Conservation (phyloP, 2,888 invertebrate species). For the Platycnemis pennipes region DNA sequence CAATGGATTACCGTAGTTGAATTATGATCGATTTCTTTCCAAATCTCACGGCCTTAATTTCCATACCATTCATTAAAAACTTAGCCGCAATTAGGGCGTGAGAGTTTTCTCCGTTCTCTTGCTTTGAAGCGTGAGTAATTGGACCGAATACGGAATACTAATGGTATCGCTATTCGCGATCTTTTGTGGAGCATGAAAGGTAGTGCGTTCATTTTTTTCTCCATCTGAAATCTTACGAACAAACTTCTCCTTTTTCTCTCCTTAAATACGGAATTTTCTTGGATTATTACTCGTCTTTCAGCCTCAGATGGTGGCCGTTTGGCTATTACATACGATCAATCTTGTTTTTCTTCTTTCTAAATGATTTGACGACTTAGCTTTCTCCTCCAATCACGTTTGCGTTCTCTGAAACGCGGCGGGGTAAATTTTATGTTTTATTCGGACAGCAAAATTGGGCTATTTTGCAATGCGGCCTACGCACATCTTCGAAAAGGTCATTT, state of each 20-base stretch:
- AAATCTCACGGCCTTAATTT: too few species aligned
- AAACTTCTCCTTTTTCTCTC: background rate
- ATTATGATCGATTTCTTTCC: background rate
- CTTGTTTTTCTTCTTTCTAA: background rate
- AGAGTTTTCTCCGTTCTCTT: background rate
- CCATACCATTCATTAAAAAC: background rate
- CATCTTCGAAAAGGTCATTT: background rate
- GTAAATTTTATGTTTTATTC: background rate
- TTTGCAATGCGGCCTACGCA: background rate
- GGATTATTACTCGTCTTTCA: background rate
- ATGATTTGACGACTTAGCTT: background rate
- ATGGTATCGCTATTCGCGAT: slow-evolving; percentile 25
- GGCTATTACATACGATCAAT: too few species aligned
- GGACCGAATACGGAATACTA: background rate
- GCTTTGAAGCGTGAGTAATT: background rate
- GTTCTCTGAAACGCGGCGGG: background rate
- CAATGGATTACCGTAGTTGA: background rate
- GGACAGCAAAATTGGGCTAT: background rate
- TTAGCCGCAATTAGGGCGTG: background rate
- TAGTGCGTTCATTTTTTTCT: background rate
- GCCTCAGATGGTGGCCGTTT: too few species aligned
- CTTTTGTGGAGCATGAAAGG: background rate
- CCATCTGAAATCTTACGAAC: background rate
- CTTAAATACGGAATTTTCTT: background rate
- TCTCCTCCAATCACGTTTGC: background rate